Evolutionary conservation across 2,888 invertebrate species (phyloP), one percentile per base, ranked within the genome.

Genomic region (Ormyrus labotus): DNA sequence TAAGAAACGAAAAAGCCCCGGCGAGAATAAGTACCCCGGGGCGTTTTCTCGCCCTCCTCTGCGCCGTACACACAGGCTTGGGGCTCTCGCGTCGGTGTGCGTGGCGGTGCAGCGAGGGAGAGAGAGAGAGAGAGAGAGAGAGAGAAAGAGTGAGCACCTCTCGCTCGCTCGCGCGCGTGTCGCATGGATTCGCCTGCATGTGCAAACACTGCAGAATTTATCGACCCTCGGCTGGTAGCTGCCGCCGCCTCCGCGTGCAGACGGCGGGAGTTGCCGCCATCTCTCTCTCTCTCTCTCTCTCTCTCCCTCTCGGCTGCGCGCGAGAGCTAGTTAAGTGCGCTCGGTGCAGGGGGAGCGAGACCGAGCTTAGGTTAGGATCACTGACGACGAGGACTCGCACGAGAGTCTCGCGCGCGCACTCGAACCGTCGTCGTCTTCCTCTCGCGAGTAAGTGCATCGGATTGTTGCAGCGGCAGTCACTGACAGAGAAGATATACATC

Each of bases 121-220:
- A 1, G 45, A 45, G 50, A n/a, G 13, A 50, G 70, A 69, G 45
- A 69, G 45, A 48, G 34, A 34, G 34, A 34, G 34, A 13, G 13
- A 10, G n/a, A n/a, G n/a, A 8, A 7, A 10, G 9, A 19, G 34
- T 7, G 34, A 4, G 11, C 6, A 60, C 19, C 51, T 34, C 2
- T 71, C 45, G 64, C 34, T 63, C 50, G 1, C 58, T 48, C 19
- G 9, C 47, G 1, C 58, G 13, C 19, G 9, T n/a, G 74, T 53
- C 51, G 73, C 81, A 60, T 67, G 61, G 69, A 72, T 70, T 74
- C 74, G 81, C 75, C 74, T 75, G 75, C 78, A 81, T 68, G 75
- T 78, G 78, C 71, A 71, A 78, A 51, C 74, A 34, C 74, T 71
- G 81, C 81, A 79, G 72, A 51, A 61, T 76, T 78, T 81, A 81